Evolutionary conservation across 35 echinoderm and acorn worm species (phyloP), one percentile per base, ranked within the genome.

Genomic region (Lytechinus pictus): DNA sequence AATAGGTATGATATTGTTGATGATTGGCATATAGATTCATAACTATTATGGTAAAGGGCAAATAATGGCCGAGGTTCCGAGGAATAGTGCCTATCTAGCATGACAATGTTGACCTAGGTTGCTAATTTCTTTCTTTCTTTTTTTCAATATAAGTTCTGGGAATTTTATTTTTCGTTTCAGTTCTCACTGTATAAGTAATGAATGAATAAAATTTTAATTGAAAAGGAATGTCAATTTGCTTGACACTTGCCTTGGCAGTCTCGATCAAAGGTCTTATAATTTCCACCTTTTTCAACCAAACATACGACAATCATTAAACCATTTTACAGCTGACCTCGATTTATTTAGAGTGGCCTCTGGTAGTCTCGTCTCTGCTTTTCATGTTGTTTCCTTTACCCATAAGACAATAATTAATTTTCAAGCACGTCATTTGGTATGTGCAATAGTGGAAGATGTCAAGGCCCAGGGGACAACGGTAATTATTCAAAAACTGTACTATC

Each of bases 171-270:
- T 44, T 44, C 2, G 33, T 44, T 60, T 60, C 57, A 60, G 16
- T 60, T 60, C 3, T 60, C 9, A 60, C 57, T 60, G 10, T 16
- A 10, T 60, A 60, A 16, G 8, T 12, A 60, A 60, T 60, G 5
- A 60, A 60, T 60, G 10, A 12, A 60, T 16, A 6, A 60, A 12
- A 10, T 12, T 60, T 79, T 79, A 79, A 79, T 79, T 79, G 21
- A 79, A 24, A 79, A 79, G 66, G 19, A n/a, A 79, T 79, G 66
- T 79, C 66, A 79, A n/a, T 79, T 79, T 24, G 24, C 19, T 79
- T 79, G 66, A 79, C 66, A 79, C 66, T 79, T 79, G 12, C 66
- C 66, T 79, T 79, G 66, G 66, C 66, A 79, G 66, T 79, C 66
- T 79, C 66, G 66, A 7, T 79, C 19, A 79, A 79, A 79, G 66